Conservation (phyloP, 2,113 vertebrate genomes). For the Apteryx mantelli region DNA sequence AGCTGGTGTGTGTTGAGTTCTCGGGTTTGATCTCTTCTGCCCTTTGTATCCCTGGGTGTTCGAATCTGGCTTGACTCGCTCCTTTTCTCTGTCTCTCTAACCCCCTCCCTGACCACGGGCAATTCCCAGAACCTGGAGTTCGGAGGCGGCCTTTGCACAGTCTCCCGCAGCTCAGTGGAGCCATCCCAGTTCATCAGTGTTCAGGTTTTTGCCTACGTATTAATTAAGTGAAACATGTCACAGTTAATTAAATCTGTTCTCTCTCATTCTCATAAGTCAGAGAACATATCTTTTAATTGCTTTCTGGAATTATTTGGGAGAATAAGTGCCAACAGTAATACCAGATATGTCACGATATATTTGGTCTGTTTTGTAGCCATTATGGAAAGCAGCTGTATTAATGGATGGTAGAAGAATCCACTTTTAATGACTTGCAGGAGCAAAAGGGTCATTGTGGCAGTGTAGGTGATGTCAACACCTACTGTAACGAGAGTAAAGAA, state of each 20-base stretch:
- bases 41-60: not conserved
- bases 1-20: not conserved
- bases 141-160: fast-evolving
- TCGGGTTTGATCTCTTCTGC: not conserved
- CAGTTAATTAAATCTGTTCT: not conserved
- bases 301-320: not conserved
- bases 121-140: not conserved
- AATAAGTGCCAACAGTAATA: not conserved
- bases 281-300: not conserved
- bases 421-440: not conserved
- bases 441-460: not conserved
- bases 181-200: not conserved
- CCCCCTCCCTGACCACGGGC: fast-evolving
- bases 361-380: not conserved
- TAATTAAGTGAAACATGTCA: not conserved
- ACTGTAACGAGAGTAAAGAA: not conserved
- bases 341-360: not conserved
- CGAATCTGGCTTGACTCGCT: not conserved
- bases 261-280: not conserved
- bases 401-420: not conserved
- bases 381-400: not conserved
- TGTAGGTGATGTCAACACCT: not conserved
- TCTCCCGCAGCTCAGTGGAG: not conserved
- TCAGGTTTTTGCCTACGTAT: not conserved
- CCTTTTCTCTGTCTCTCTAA: not conserved